These are phyloP conservation scores for Neogobius melanostomus DNA, from an alignment of 2,113 vertebrate genomes.

Conservation along the genomic window DNA sequence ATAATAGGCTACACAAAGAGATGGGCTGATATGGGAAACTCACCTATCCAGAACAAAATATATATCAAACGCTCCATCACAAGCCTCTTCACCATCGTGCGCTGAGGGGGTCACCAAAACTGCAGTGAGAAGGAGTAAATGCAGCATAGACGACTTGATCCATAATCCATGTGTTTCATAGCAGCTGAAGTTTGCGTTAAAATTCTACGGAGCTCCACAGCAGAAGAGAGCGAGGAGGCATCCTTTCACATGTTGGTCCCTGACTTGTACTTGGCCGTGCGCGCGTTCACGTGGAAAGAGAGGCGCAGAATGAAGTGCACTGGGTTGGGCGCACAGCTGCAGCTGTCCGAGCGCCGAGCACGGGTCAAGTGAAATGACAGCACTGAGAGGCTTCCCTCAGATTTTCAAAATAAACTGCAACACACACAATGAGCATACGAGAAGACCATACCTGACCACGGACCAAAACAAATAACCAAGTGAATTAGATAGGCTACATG, in stretches of 20 bases:
- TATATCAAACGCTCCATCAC: slow-evolving; percentile 87
- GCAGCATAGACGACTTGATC: slow-evolving; percentile 44
- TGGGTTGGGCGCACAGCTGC: slow-evolving; percentile 49
- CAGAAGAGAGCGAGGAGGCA: neutral
- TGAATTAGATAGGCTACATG: no score
- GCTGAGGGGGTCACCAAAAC: slow-evolving; percentile 21
- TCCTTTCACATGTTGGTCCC: slow-evolving; percentile 39
- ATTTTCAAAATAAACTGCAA: slow-evolving; percentile 13
- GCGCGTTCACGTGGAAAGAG: neutral
- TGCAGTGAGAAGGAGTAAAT: slow-evolving; percentile 37
- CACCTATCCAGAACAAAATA: slow-evolving; percentile 84
- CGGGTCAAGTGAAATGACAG: neutral
- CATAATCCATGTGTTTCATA: slow-evolving; percentile 57
- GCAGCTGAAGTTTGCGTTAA: slow-evolving; percentile 14
- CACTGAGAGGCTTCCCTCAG: slow-evolving; percentile 6
- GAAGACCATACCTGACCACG: no score
- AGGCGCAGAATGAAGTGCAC: neutral
- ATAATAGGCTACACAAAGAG: neutral
- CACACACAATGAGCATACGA: no score
- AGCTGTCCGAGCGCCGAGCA: neutral
- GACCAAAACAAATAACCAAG: no score
- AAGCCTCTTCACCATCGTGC: slow-evolving; percentile 74
- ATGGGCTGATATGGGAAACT: slow-evolving; percentile 15
- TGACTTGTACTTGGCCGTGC: neutral
- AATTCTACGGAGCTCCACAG: neutral